A percentile compares a stretch with the other conserved stretches of the same genome.
Evolutionary conservation across 2,888 invertebrate genomes (phyloP).

Genomic region (Chrysomela aeneicollis): DNA sequence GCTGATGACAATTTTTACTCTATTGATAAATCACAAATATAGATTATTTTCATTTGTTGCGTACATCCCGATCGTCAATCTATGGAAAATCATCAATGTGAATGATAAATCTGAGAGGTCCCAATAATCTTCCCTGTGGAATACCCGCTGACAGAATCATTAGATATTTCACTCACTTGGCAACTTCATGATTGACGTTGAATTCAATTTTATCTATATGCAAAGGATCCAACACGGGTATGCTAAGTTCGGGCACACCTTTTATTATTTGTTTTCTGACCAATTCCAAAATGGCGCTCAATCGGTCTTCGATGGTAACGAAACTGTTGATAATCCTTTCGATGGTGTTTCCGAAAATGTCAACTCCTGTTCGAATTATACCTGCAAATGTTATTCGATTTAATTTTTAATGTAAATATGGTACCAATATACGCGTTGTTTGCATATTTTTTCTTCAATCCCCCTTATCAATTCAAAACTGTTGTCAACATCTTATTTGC

Average conservation of each 20-base stretch:
- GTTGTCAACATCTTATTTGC: not conserved
- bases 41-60: no score
- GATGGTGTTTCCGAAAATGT: slow-evolving; percentile 54
- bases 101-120: no score
- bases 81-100: no score
- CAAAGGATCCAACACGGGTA: slow-evolving; percentile 60
- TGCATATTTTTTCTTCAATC: not conserved
- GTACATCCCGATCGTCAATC: no score
- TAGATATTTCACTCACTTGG: slow-evolving; percentile 47
- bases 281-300: slow-evolving; percentile 56
- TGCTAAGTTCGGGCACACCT: slow-evolving; percentile 59
- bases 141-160: slow-evolving; percentile 2
- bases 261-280: slow-evolving; percentile 56
- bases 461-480: not conserved
- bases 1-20: no score
- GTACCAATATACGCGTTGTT: not conserved
- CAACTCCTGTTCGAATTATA: slow-evolving; percentile 55
- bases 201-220: slow-evolving; percentile 58
- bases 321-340: slow-evolving; percentile 56
- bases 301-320: slow-evolving; percentile 55
- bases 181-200: slow-evolving; percentile 56
- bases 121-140: no score
- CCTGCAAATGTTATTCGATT: not conserved
- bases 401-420: not conserved
- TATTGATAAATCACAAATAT: no score